phyloP scores from a whole-genome alignment of 2,888 invertebrate genomes.

The Chirona hameri region DNA sequence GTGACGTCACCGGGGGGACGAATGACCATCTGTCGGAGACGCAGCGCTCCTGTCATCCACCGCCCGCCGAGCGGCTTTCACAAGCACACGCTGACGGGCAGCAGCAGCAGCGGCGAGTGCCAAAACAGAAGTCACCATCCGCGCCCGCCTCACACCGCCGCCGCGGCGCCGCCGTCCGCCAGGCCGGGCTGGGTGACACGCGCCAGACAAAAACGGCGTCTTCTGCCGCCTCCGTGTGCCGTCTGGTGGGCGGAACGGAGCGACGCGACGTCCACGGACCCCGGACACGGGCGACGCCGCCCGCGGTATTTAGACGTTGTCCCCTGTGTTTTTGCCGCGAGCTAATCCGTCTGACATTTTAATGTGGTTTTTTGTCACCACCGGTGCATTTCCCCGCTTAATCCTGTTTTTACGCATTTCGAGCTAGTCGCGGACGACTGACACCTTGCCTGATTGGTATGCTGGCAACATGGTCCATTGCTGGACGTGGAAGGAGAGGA shows the following conservation, averaged over 20 bases:
- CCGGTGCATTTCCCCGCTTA: not conserved
- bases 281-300: not conserved
- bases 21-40: not conserved
- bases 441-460: conserved; percentile 28
- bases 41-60: not conserved
- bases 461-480: not conserved
- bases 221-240: not conserved
- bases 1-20: not conserved
- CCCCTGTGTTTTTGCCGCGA: not conserved
- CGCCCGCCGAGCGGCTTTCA: not conserved
- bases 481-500: not conserved
- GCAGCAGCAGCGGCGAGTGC: not conserved
- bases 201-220: not conserved
- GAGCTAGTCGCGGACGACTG: not conserved
- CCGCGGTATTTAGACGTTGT: conserved; percentile 22
- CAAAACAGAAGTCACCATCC: not conserved
- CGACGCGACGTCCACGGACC: not conserved
- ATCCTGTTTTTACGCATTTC: conserved; percentile 28
- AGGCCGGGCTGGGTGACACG: too few relatives aligned
- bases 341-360: conserved; percentile 4
- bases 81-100: not conserved
- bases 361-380: conserved; percentile 1
- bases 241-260: not conserved
- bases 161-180: not conserved
- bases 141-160: not conserved